Evolutionary conservation across 2,113 vertebrate species (phyloP).

Genomic region (Nannobrachium achirus): DNA sequence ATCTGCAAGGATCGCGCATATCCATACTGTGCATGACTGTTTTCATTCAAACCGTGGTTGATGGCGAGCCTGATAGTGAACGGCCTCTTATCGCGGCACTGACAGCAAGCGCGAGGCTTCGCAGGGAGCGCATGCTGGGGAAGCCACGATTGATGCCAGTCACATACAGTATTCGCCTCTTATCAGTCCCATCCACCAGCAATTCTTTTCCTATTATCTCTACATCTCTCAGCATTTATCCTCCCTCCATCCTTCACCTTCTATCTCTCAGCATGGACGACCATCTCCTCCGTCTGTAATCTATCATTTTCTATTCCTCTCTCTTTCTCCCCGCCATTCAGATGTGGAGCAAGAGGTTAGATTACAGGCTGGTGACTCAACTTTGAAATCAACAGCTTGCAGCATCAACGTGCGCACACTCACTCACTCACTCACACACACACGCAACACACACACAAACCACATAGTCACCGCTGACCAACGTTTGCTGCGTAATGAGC

Average conservation of each 20-base stretch:
- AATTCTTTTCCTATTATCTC: slow-evolving; percentile 16
- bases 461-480: not conserved
- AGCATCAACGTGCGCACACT: not conserved
- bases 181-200: slow-evolving; percentile 6
- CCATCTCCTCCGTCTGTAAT: not conserved
- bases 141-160: slow-evolving; percentile 14
- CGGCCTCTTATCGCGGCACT: not conserved
- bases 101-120: slow-evolving; percentile 4
- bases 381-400: not conserved
- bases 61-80: not conserved
- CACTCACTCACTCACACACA: slow-evolving; percentile 7
- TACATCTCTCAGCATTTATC: slow-evolving; percentile 18
- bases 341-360: slow-evolving; percentile 9
- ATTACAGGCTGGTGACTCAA: not conserved
- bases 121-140: not conserved
- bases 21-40: not conserved
- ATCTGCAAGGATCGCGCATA: too few species aligned
- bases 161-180: slow-evolving; percentile 6
- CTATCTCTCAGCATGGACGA: slow-evolving; percentile 2
- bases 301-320: not conserved
- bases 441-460: not conserved
- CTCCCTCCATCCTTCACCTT: not conserved
- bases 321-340: slow-evolving; percentile 2
- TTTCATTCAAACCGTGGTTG: not conserved
- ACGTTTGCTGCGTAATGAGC: slow-evolving; percentile 36